A percentile compares a stretch with the other conserved stretches of the same genome.
Conservation (phyloP, 2,888 invertebrate genomes). For the Caenorhabditis sp. region DNA sequence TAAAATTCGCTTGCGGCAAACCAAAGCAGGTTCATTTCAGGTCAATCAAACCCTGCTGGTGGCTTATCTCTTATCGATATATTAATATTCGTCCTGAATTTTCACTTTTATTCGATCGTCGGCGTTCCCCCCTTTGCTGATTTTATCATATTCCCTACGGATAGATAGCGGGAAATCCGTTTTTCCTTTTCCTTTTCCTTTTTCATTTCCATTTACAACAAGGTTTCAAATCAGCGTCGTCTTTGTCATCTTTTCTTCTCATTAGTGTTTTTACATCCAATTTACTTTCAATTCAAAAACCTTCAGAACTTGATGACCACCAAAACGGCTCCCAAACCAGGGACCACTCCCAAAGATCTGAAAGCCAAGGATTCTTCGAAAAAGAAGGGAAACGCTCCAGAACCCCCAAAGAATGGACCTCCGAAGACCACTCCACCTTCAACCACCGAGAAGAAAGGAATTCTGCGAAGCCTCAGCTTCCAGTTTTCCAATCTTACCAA, state of each 20-base stretch:
- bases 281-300: too few relatives aligned
- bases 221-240: not conserved
- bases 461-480: slow-evolving; percentile 75
- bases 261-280: not conserved
- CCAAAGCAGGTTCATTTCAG: slow-evolving; percentile 26
- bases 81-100: slow-evolving; percentile 8
- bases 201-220: not conserved
- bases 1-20: not conserved
- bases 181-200: not conserved
- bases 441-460: slow-evolving; percentile 73
- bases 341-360: slow-evolving; percentile 60
- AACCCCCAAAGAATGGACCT: slow-evolving; percentile 61
- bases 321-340: slow-evolving; percentile 52
- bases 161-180: not conserved
- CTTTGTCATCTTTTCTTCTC: not conserved
- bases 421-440: slow-evolving; percentile 52
- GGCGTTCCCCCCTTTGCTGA: not conserved
- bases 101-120: slow-evolving; percentile 17
- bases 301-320: slow-evolving; percentile 49
- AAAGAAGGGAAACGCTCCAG: slow-evolving; percentile 51
- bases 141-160: not conserved
- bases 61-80: slow-evolving; percentile 18
- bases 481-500: slow-evolving; percentile 73
- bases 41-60: not conserved
- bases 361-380: slow-evolving; percentile 53